Evolutionary conservation across 2,797 vertebrate species (phyloP).

Genomic region (Mastacembelus armatus): DNA sequence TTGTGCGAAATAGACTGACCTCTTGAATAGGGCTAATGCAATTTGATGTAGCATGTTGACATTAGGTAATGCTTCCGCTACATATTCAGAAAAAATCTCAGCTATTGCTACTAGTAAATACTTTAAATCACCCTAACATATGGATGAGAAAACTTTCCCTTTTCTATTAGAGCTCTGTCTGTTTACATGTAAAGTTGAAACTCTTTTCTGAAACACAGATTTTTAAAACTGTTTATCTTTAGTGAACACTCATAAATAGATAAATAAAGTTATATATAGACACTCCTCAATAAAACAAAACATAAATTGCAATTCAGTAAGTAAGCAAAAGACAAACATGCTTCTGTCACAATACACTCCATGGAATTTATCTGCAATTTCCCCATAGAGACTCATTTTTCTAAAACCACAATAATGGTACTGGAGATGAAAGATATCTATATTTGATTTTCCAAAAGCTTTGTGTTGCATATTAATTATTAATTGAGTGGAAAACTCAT

Average conservation of each 20-base stretch:
- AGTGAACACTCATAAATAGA: not conserved
- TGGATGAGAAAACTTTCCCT: not conserved
- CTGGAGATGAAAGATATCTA: conserved; percentile 64
- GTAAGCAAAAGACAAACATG: conserved; percentile 30
- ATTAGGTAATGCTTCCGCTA: conserved; percentile 22
- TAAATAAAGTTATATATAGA: conserved; percentile 24
- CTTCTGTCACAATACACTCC: conserved; percentile 19
- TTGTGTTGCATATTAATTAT: conserved; percentile 51
- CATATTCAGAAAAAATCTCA: conserved; percentile 8
- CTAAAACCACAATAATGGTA: conserved; percentile 23
- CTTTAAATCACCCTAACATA: not conserved
- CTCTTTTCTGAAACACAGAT: not conserved
- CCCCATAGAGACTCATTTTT: conserved; percentile 25
- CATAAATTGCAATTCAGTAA: conserved; percentile 13
- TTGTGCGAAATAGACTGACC: conserved; percentile 36
- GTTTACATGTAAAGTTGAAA: not conserved
- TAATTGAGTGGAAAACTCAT: conserved; percentile 36
- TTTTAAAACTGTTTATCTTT: not conserved
- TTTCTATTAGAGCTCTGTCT: not conserved
- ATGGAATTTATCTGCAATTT: conserved; percentile 20
- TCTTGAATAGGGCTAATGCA: conserved; percentile 37
- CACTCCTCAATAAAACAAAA: conserved; percentile 39
- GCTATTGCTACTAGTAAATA: not conserved
- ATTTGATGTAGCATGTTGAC: conserved; percentile 35
- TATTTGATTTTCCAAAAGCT: conserved; percentile 60